Evolutionary conservation across 2,888 invertebrate genomes (phyloP).

Genomic region (Sthenelais limicola): DNA sequence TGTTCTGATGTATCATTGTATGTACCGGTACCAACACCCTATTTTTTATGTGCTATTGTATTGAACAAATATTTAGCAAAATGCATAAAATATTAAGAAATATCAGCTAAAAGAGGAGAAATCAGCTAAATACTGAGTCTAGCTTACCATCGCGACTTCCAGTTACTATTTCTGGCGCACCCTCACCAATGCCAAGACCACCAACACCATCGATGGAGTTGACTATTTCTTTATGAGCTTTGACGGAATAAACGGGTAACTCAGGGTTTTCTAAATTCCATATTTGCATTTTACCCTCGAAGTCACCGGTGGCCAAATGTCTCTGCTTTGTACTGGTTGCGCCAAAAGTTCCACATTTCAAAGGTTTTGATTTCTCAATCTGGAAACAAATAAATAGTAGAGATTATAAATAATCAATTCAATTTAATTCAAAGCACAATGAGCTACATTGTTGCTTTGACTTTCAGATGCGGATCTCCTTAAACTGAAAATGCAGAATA

Average conservation of each 20-base stretch:
- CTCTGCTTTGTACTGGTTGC: slow-evolving; percentile 87
- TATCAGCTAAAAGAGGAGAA: too few relatives aligned
- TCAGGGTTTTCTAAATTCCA: slow-evolving; percentile 74
- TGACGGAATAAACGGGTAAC: slow-evolving; percentile 79
- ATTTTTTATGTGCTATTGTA: too few relatives aligned
- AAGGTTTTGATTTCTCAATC: slow-evolving; percentile 82
- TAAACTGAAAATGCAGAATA: too few relatives aligned
- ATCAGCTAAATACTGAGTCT: neutral
- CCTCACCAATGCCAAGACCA: slow-evolving; percentile 85
- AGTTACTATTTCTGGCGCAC: slow-evolving; percentile 95
- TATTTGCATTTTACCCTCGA: slow-evolving; percentile 86
- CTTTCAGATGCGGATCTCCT: too few relatives aligned
- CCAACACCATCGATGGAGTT: slow-evolving; percentile 94
- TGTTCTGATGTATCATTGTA: too few relatives aligned
- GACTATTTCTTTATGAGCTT: slow-evolving; percentile 87
- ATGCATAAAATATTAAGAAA: too few relatives aligned
- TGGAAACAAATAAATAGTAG: too few relatives aligned
- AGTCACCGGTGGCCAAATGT: slow-evolving; percentile 91
- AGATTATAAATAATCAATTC: too few relatives aligned
- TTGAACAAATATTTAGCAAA: too few relatives aligned
- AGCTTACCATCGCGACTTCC: slow-evolving; percentile 89
- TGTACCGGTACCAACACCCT: too few relatives aligned
- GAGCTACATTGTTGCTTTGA: too few relatives aligned
- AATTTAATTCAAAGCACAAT: too few relatives aligned
- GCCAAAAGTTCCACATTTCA: slow-evolving; percentile 95